Base-by-base conservation (phyloP, 2,888 invertebrate species). In the Syrista parreyssii region DNA sequence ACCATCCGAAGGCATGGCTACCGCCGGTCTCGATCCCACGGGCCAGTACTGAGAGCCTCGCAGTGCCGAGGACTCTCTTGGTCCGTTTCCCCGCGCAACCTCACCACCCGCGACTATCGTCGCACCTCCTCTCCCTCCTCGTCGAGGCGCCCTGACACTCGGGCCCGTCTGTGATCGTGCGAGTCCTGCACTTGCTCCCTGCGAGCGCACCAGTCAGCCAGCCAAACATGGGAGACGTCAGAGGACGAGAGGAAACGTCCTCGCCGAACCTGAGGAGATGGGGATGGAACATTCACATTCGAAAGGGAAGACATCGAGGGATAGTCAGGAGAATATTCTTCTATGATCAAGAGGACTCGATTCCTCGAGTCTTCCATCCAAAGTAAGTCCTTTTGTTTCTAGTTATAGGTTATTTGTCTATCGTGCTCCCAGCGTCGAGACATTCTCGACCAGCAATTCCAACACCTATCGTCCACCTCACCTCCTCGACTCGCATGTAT, bases 211-310 rank as follows among this genome's bases (percentile, higher is more conserved):
- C 40, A 40, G 40, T 15, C 40, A 40, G 40, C 40, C 12, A 36
- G 36, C 31, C 31, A 78, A 85, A 82, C 79, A 85, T 84, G 82
- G 40, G 76, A 77, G 75, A 83, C 79, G 86, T 86, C 77, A 87
- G 91, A 81, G 91, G 91, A 78, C 86, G 87, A 80, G 90, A 90
- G 81, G 90, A 91, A 79, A 89, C 85, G 40, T 90, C 91, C 74
- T 90, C 91, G 78, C 86, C 91, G 69, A 91, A 91, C 81, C 84
- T 91, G 74, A 86, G 91, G 81, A 90, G 91, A 91, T 88, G 85
- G 82, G 80, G 81, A 33, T 91, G 91, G 91, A 91, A 88, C 87
- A 91, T 91, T 82, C 88, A 91, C 85, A 90, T 91, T 82, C 88
- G 91, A 73, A 91, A 91, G 82, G 91, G 91, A 84, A 91, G 91